Percentiles rank a stretch among this genome's conserved stretches.
These are phyloP conservation scores for Sorex fumeus DNA, from an alignment of 2,113 vertebrate genomes.

Conservation along the genomic window DNA sequence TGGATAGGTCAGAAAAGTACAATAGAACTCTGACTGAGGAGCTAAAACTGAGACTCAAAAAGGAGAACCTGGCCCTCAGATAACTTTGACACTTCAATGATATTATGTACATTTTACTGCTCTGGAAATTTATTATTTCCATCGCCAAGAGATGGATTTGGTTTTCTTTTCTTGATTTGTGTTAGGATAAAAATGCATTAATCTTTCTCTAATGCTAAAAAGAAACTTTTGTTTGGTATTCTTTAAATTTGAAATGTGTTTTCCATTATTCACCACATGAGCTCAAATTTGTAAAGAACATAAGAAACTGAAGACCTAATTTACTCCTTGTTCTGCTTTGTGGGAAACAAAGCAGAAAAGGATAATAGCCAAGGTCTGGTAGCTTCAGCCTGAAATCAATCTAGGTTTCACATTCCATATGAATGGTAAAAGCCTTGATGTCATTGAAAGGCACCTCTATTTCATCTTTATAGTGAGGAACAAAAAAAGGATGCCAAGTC, in stretches of 20 bases:
- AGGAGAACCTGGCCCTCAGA: neutral
- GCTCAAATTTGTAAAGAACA: conserved; percentile 76
- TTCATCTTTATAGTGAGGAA: neutral
- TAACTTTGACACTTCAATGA: conserved; percentile 34
- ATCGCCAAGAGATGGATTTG: neutral
- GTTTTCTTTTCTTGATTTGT: conserved; percentile 57
- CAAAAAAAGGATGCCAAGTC: neutral
- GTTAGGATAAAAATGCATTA: conserved; percentile 64
- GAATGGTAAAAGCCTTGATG: conserved; percentile 52
- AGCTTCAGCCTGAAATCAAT: conserved; percentile 57
- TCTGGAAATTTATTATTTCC: conserved; percentile 72
- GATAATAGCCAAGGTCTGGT: conserved; percentile 74
- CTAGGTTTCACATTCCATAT: neutral
- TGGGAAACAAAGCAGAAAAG: conserved; percentile 72
- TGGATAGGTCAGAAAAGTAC: neutral
- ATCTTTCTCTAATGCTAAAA: conserved; percentile 62
- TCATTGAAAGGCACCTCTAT: neutral
- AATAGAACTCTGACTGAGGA: conserved; percentile 44
- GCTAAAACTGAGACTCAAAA: conserved; percentile 47
- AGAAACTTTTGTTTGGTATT: conserved; percentile 74
- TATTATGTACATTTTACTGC: conserved; percentile 51
- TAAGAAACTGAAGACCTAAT: conserved; percentile 69
- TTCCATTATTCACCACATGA: conserved; percentile 74
- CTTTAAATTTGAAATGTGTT: conserved; percentile 76
- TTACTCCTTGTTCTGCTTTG: conserved; percentile 70